Conservation (phyloP, 2,888 invertebrate species). For the Lasioglossum villosulum region DNA sequence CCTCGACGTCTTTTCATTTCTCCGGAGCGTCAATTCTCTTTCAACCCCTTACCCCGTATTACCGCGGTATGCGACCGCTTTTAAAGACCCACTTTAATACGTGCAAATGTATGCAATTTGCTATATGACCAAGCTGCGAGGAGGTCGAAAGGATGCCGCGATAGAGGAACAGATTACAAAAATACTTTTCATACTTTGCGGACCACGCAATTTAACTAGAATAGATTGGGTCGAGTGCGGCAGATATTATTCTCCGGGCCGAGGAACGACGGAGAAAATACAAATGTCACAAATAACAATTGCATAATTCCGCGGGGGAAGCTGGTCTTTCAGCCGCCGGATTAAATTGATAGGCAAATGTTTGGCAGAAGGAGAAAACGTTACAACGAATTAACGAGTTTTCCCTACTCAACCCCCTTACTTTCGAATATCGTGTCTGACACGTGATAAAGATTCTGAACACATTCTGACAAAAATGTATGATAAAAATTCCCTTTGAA, state of each 20-base stretch:
- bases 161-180: not conserved
- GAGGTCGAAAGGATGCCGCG: slow-evolving; percentile 21
- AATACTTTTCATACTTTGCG: not conserved
- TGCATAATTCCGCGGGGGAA: not conserved
- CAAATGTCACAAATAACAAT: not conserved
- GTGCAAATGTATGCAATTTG: slow-evolving; percentile 44
- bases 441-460: too few species aligned
- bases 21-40: slow-evolving; percentile 44
- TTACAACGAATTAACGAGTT: not conserved
- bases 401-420: not conserved
- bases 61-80: slow-evolving; percentile 28
- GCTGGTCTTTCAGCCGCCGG: not conserved
- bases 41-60: slow-evolving; percentile 9
- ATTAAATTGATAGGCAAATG: not conserved
- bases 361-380: not conserved
- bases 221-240: not conserved
- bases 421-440: too few species aligned
- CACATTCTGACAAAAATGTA: too few species aligned
- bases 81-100: slow-evolving; percentile 50
- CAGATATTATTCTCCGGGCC: not conserved
- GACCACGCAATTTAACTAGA: slow-evolving; percentile 1
- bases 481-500: too few species aligned
- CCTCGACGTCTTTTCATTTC: slow-evolving; percentile 39
- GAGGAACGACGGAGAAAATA: not conserved
- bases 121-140: not conserved